These are phyloP conservation scores for Thamnophis elegans DNA, from an alignment of 2,797 vertebrate genomes.

Conservation along the genomic window DNA sequence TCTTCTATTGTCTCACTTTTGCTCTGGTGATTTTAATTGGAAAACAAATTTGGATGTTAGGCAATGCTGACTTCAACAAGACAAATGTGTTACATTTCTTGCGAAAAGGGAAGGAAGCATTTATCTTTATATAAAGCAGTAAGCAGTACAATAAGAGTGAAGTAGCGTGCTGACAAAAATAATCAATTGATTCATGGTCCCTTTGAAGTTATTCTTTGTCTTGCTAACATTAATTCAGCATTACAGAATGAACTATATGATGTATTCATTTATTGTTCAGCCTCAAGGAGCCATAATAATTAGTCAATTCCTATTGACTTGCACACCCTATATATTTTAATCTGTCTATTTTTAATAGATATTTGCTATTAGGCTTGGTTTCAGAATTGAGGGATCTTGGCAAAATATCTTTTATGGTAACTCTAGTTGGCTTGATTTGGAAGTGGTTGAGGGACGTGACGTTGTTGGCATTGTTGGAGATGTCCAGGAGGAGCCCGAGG, in stretches of 20 bases:
- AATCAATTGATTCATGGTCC: not conserved
- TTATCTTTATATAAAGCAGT: slow-evolving; percentile 36
- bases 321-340: not conserved
- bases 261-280: slow-evolving; percentile 28
- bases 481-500: not conserved
- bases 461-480: not conserved
- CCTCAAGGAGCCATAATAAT: slow-evolving; percentile 2
- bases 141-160: not conserved
- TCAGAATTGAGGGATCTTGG: not conserved
- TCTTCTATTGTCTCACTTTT: slow-evolving; percentile 25
- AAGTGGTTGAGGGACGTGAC: not conserved
- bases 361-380: not conserved
- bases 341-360: not conserved
- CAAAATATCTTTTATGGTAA: not conserved
- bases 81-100: slow-evolving; percentile 32
- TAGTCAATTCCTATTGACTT: slow-evolving; percentile 17
- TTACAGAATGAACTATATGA: slow-evolving; percentile 11
- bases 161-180: not conserved
- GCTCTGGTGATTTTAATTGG: slow-evolving; percentile 20
- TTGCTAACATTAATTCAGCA: slow-evolving; percentile 28
- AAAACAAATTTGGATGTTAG: slow-evolving; percentile 31
- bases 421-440: not conserved
- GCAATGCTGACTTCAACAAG: slow-evolving; percentile 35
- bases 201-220: slow-evolving; percentile 20
- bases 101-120: slow-evolving; percentile 24